Evolutionary conservation across 2,888 invertebrate species (phyloP).

Genomic region (Euproctis similis): DNA sequence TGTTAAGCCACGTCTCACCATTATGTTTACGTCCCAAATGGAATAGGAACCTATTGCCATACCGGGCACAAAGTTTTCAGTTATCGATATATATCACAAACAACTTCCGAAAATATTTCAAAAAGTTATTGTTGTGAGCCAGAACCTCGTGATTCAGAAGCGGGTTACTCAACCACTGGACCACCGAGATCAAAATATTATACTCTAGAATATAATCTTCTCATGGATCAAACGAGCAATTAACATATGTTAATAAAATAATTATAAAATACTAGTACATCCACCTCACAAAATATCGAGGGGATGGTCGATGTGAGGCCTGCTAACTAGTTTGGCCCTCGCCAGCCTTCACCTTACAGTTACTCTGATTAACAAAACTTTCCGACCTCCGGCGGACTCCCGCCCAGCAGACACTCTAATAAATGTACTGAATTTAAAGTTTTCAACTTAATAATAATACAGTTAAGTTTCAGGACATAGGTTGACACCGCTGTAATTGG

Average conservation of each 20-base stretch:
- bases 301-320: constrained; percentile 43
- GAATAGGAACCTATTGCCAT: no score
- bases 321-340: constrained; percentile 50
- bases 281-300: constrained; percentile 34
- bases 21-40: no score
- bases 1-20: no score
- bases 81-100: no score
- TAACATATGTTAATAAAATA: constrained; percentile 56
- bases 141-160: no score
- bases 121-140: no score
- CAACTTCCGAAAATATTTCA: no score
- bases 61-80: no score
- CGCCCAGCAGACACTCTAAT: constrained; percentile 40
- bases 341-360: constrained; percentile 28
- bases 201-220: no score
- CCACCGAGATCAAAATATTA: no score
- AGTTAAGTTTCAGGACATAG: constrained; percentile 14
- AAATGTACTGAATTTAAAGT: constrained; percentile 50
- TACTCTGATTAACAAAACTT: constrained; percentile 65
- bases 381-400: constrained; percentile 35
- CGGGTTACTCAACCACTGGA: no score
- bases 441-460: constrained; percentile 39
- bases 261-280: constrained; percentile 59
- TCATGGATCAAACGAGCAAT: constrained; percentile 38
- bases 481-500: constrained; percentile 10